Evolutionary conservation across 2,888 invertebrate species (phyloP).

Genomic region (Candidula unifasciata): DNA sequence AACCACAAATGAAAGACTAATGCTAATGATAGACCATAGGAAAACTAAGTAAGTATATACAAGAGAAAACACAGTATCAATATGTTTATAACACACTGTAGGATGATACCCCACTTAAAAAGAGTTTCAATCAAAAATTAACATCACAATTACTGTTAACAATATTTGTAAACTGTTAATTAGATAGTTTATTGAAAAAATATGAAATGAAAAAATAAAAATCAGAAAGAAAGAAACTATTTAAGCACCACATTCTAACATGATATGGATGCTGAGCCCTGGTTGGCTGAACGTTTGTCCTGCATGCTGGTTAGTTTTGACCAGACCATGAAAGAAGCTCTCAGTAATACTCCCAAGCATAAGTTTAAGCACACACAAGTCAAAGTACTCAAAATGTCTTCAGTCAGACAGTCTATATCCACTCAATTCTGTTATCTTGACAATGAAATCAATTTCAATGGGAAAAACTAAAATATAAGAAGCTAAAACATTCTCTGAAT

Average conservation of each 20-base stretch:
- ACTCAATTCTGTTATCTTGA: too few relatives aligned
- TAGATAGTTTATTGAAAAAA: too few relatives aligned
- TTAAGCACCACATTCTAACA: neutral
- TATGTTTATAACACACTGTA: neutral
- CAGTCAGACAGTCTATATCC: too few relatives aligned
- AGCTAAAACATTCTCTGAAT: too few relatives aligned
- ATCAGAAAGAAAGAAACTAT: neutral
- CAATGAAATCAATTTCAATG: too few relatives aligned
- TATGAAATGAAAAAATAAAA: neutral
- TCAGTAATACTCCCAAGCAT: neutral
- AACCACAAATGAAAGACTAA: neutral
- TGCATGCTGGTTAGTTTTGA: slow-evolving; percentile 5
- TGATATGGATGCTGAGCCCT: too few relatives aligned
- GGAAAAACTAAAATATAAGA: too few relatives aligned
- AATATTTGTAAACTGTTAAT: too few relatives aligned
- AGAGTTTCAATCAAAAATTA: too few relatives aligned
- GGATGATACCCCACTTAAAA: too few relatives aligned
- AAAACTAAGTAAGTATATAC: neutral
- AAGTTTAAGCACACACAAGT: neutral
- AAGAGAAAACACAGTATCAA: neutral
- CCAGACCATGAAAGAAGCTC: slow-evolving; percentile 11
- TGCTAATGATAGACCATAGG: slow-evolving; percentile 25
- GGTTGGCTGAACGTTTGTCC: neutral
- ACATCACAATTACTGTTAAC: too few relatives aligned
- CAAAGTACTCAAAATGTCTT: neutral